phyloP scores from a whole-genome alignment of 2,797 vertebrate genomes.

The Cyclopterus lumpus region DNA sequence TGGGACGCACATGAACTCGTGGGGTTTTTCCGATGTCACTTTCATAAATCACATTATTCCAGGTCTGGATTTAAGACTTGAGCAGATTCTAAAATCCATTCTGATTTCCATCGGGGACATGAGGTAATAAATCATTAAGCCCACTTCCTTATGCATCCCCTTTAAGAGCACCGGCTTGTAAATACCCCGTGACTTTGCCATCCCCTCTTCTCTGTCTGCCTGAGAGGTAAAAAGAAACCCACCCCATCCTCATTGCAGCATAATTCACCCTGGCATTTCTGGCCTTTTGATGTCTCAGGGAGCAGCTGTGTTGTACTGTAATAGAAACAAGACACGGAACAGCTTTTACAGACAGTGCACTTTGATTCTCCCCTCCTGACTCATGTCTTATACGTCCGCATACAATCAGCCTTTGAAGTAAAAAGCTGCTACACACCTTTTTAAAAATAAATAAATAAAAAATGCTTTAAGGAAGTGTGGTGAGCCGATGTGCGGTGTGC shows the following conservation, averaged over 20 bases:
- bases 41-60: slow-evolving; percentile 78
- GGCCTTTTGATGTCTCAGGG: slow-evolving; percentile 55
- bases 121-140: slow-evolving; percentile 79
- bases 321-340: slow-evolving; percentile 46
- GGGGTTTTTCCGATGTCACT: slow-evolving; percentile 56
- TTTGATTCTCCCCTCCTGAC: slow-evolving; percentile 48
- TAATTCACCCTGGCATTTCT: slow-evolving; percentile 38
- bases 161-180: slow-evolving; percentile 72
- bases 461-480: slow-evolving; percentile 18
- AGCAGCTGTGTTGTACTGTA: slow-evolving; percentile 37
- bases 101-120: slow-evolving; percentile 74
- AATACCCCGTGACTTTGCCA: slow-evolving; percentile 70
- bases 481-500: too few relatives aligned
- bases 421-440: slow-evolving; percentile 20
- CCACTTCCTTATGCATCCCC: slow-evolving; percentile 67
- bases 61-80: slow-evolving; percentile 74
- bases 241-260: slow-evolving; percentile 13
- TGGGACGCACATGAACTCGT: slow-evolving; percentile 56
- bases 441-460: slow-evolving; percentile 19
- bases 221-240: slow-evolving; percentile 34
- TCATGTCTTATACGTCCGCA: slow-evolving; percentile 20
- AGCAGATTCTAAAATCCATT: slow-evolving; percentile 80
- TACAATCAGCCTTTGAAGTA: slow-evolving; percentile 43
- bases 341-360: slow-evolving; percentile 35
- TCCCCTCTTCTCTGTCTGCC: slow-evolving; percentile 45